Evolutionary conservation across 1,140 invertebrate species (phyloP).

Genomic region (Lepidotrigona ventralis): DNA sequence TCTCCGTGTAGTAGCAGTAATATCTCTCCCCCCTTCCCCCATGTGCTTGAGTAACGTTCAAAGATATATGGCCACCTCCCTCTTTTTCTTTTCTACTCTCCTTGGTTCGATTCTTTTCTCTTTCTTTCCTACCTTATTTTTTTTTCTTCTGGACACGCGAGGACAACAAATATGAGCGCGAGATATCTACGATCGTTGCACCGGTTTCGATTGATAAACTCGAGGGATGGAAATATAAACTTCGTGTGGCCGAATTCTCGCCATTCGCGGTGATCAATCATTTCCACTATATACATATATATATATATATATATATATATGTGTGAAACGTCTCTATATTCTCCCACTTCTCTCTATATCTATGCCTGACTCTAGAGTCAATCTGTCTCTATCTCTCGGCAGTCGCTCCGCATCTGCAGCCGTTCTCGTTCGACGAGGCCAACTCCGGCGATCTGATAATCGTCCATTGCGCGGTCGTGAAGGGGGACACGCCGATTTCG

Average conservation of each 20-base stretch:
- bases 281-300: background rate
- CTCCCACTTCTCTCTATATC: conserved; percentile 64
- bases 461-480: conserved; percentile 86
- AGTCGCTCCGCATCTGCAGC: conserved; percentile 78
- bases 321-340: conserved; percentile 12
- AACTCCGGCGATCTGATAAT: conserved; percentile 82
- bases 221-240: too few species aligned
- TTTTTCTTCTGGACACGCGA: background rate
- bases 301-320: background rate
- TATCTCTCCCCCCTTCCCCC: background rate
- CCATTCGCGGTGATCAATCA: background rate
- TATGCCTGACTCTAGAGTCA: conserved; percentile 79
- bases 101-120: too few species aligned
- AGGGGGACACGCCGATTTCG: conserved; percentile 86
- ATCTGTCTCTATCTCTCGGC: conserved; percentile 74
- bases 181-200: too few species aligned
- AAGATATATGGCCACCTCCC: background rate
- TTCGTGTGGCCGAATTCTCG: background rate
- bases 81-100: background rate
- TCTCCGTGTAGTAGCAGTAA: conserved; percentile 1
- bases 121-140: background rate
- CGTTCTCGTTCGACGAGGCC: conserved; percentile 77
- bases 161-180: background rate
- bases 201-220: too few species aligned
- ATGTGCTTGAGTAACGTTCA: background rate